These are phyloP conservation scores for Luscinia megarhynchos DNA, from an alignment of 2,797 vertebrate genomes.

Conservation along the genomic window DNA sequence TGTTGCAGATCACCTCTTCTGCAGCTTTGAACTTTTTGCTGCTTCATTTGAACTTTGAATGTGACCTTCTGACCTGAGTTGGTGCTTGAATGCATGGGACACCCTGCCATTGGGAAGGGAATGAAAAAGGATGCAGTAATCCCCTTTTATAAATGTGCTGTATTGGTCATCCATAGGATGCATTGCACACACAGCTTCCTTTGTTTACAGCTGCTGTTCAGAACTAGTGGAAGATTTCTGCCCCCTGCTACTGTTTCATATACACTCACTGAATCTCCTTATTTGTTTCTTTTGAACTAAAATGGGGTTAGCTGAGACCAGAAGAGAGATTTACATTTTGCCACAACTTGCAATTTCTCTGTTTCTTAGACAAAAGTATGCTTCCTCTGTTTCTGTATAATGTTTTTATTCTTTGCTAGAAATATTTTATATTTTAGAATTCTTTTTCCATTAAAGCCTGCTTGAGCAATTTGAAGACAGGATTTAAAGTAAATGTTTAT, in stretches of 20 bases:
- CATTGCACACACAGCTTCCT: not conserved
- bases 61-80: not conserved
- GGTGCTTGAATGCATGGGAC: not conserved
- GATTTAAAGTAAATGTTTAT: slow-evolving; percentile 23
- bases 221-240: not conserved
- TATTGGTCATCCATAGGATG: not conserved
- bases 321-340: not conserved
- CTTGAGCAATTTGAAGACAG: not conserved
- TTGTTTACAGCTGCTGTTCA: not conserved
- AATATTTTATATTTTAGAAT: not conserved
- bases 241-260: not conserved
- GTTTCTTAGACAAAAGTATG: not conserved
- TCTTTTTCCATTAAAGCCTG: not conserved
- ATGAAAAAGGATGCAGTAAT: not conserved
- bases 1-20: not conserved
- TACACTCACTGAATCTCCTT: not conserved
- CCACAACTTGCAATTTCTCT: not conserved
- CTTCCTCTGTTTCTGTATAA: not conserved
- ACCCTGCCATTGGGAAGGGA: not conserved
- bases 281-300: not conserved
- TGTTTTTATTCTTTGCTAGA: not conserved
- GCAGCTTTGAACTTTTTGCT: not conserved
- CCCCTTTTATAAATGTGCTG: not conserved
- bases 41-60: not conserved
- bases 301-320: not conserved